Conservation (phyloP, 2,797 vertebrate species). For the Hybognathus amarus region DNA sequence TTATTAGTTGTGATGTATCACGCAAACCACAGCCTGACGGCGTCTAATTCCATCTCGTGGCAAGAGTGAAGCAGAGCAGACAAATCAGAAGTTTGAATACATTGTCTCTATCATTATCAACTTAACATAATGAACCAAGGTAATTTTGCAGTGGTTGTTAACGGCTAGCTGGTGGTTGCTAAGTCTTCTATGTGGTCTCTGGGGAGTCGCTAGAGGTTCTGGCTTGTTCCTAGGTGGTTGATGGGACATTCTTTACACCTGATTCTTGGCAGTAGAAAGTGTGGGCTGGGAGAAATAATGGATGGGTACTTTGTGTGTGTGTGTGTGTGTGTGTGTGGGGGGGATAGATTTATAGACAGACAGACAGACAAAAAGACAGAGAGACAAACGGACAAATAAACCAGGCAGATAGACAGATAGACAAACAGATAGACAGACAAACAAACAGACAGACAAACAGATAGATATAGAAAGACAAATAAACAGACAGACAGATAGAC, state of each 20-base stretch:
- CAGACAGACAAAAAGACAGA: too few species aligned
- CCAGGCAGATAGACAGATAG: rapidly evolving
- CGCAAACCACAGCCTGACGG: slow-evolving; percentile 4
- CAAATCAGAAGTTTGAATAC: slow-evolving; percentile 41
- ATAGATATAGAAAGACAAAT: rapidly evolving
- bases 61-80: background rate
- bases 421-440: rapidly evolving
- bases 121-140: slow-evolving; percentile 45
- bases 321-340: too few species aligned
- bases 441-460: rapidly evolving
- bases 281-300: too few species aligned
- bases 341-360: too few species aligned
- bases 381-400: rapidly evolving
- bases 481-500: rapidly evolving
- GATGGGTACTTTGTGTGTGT: too few species aligned
- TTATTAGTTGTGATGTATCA: slow-evolving; percentile 38
- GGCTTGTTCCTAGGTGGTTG: background rate
- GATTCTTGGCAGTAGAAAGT: too few species aligned
- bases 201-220: background rate
- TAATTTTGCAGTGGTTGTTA: background rate
- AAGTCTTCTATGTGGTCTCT: background rate
- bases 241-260: background rate
- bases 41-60: slow-evolving; percentile 25
- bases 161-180: background rate
- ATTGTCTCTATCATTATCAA: slow-evolving; percentile 15